phyloP scores from a whole-genome alignment of 2,113 vertebrate genomes.

The Balaenoptera acutorostrata region DNA sequence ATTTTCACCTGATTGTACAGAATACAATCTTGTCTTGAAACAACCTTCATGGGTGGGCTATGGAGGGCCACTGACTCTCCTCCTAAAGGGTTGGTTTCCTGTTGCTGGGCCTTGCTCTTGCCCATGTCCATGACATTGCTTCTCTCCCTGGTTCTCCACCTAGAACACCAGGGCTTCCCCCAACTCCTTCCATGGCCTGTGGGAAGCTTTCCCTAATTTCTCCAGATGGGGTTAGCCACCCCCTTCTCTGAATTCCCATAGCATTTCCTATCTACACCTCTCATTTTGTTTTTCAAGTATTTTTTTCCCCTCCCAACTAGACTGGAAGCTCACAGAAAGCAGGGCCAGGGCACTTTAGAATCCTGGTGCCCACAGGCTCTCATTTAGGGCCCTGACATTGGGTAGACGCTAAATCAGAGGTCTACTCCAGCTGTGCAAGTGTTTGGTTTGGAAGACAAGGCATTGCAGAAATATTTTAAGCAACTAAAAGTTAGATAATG shows the following conservation, averaged over 20 bases:
- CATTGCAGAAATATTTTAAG: background rate
- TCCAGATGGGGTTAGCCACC: background rate
- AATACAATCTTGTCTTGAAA: background rate
- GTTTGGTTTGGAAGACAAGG: background rate
- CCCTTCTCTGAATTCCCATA: background rate
- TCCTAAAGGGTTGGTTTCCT: background rate
- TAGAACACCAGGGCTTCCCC: background rate
- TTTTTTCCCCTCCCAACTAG: background rate
- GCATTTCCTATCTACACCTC: background rate
- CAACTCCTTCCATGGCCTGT: rapidly evolving
- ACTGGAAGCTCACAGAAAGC: background rate
- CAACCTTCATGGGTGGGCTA: rapidly evolving
- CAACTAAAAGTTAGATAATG: background rate
- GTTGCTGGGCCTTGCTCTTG: background rate
- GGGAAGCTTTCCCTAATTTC: background rate
- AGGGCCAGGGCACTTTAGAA: background rate
- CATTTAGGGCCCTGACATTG: background rate
- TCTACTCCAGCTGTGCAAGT: background rate
- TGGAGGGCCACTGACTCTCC: background rate
- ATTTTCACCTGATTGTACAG: background rate
- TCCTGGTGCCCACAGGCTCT: background rate
- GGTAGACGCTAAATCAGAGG: background rate
- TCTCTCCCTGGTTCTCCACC: background rate
- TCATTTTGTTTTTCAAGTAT: background rate
- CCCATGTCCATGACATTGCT: background rate